Evolutionary conservation across 2,113 vertebrate species (phyloP).

Genomic region (Papio anubis): DNA sequence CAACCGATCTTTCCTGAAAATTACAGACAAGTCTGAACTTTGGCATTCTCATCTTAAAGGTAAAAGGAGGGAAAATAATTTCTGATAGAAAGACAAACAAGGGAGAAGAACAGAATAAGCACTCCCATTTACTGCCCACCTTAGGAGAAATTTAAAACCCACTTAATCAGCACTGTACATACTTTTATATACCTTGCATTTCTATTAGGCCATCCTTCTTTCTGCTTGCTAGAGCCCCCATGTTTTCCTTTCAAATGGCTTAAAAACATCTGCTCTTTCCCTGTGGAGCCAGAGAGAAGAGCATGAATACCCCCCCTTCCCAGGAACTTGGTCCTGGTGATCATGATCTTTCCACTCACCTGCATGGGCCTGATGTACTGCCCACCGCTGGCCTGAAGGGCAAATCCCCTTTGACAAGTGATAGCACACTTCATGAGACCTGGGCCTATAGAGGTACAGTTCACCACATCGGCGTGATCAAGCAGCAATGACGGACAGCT

Average conservation of each 20-base stretch:
- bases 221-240: neutral
- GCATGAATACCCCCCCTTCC: neutral
- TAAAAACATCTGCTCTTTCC: neutral
- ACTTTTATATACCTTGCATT: neutral
- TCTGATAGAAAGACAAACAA: neutral
- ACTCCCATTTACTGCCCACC: no score
- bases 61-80: neutral
- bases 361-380: constrained; percentile 80
- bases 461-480: constrained; percentile 83
- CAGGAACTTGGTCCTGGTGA: neutral
- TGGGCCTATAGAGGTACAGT: constrained; percentile 81
- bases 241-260: neutral
- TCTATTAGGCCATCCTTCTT: neutral
- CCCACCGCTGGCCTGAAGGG: constrained; percentile 82
- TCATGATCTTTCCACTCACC: constrained; percentile 81
- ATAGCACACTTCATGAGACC: constrained; percentile 84
- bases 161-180: neutral
- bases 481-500: constrained; percentile 84
- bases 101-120: neutral
- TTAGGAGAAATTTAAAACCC: neutral
- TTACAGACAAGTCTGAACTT: neutral
- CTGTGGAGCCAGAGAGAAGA: fast-evolving
- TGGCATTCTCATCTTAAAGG: neutral
- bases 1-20: neutral
- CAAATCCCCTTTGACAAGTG: constrained; percentile 88